Conservation (phyloP, 2,797 vertebrate species). For the Rhinophrynus dorsalis region DNA sequence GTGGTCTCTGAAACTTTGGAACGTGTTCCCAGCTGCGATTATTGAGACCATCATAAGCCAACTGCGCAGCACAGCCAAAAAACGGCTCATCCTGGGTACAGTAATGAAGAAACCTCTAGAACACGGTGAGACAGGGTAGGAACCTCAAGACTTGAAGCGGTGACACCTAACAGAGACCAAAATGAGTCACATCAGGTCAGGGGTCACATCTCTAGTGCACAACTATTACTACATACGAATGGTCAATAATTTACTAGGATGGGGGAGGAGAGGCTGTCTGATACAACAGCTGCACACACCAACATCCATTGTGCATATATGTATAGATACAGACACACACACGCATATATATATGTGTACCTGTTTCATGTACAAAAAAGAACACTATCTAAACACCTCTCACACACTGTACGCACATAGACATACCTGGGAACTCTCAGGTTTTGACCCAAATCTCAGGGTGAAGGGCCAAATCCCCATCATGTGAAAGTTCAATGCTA, state of each 20-base stretch:
- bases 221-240: background rate
- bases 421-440: too few relatives aligned
- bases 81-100: slow-evolving; percentile 80
- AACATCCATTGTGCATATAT: too few relatives aligned
- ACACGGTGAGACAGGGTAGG: background rate
- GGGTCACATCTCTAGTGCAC: background rate
- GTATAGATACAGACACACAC: too few relatives aligned
- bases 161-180: background rate
- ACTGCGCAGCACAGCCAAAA: slow-evolving; percentile 88
- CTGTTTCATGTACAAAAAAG: too few relatives aligned
- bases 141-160: background rate
- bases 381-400: too few relatives aligned
- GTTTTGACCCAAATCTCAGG: too few relatives aligned
- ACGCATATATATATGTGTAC: too few relatives aligned
- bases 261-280: background rate
- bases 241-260: background rate
- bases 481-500: too few relatives aligned
- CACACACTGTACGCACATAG: too few relatives aligned
- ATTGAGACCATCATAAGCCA: slow-evolving; percentile 95
- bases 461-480: too few relatives aligned
- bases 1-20: slow-evolving; percentile 94
- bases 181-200: background rate
- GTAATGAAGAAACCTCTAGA: background rate
- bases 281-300: too few relatives aligned
- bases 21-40: slow-evolving; percentile 87